Evolutionary conservation across 2,113 vertebrate species (phyloP), one percentile per base, ranked within the genome.

Genomic region (Motacilla alba): DNA sequence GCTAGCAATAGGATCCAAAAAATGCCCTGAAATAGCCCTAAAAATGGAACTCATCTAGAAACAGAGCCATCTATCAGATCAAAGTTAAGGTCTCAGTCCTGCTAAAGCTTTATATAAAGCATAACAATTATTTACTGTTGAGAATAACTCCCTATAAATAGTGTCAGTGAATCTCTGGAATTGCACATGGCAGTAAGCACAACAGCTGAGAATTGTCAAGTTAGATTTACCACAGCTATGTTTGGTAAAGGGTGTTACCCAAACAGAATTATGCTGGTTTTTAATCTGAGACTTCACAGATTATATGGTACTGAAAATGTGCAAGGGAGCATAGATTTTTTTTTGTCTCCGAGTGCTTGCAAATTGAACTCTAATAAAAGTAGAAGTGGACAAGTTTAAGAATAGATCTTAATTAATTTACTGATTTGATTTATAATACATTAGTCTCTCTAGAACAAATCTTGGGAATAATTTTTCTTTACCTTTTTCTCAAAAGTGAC

Each of bases 111-210:
- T 82, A n/a, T 72, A 11, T 59, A 56, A 95, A 60, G 27, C 4
- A 21, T 60, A 90, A 78, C 41, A 60, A 8, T 92, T 86, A 80
- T 86, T 93, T 95, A 70, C 68, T 83, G 31, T 92, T 86, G 78
- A 91, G 72, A 91, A 55, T 88, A 86, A 59, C n/a, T 91, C 66
- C 41, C 24, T 88, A 26, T 79, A 83, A 94, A 87, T 69, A 84
- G 19, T 56, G 47, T 43, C 63, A 44, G 27, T 88, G 72, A 67
- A 33, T 88, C 63, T 72, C 46, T 86, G 85, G 39, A 67, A 74
- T 44, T 90, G 68, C 44, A 33, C 14, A 11, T 69, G 41, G 26
- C 64, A 92, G 28, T 70, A 74, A 86, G 33, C 46, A 68, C 47
- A 64, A 46, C 72, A 83, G 52, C 64, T 86, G 83, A 73, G 64